Evolutionary conservation across 2,797 vertebrate species (phyloP), one percentile per base, ranked within the genome.

Genomic region (Aulostomus chinensis): DNA sequence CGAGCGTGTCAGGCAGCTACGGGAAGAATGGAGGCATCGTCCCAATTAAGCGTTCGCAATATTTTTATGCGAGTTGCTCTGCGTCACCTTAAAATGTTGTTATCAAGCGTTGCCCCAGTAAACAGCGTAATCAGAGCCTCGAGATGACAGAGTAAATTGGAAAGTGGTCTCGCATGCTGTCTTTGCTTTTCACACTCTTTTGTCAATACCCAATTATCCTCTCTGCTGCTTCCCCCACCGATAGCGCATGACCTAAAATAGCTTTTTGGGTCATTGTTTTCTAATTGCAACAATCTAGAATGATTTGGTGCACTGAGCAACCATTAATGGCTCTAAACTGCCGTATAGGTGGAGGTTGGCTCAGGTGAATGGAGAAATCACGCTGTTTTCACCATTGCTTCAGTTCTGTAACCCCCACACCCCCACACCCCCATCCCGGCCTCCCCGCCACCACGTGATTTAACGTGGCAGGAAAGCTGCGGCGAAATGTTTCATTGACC

Each of bases 191-290:
- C 81, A 61, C 76, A 75, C 72, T 65, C 68, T 82, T 89, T 82
- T 69, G 84, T 91, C 90, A 90, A 92, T 91, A 91, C 66, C 69
- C 83, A 91, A 89, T 91, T 91, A 89, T 88, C 77, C 72, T 82
- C 81, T 80, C 75, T 34, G 68, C 65, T 85, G 81, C 78, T 52
- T 72, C 60, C 65, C 64, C 59, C 67, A 50, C 58, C 58, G 80
- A 84, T 75, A 67, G 77, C 11, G n/a, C 67, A 41, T 17, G 67
- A 74, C 68, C 76, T 80, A 83, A 88, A 91, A 88, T 73, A 86
- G 82, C 60, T 25, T 24, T 12, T 20, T 13, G 36, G 33, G 31
- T 55, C 77, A 78, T 80, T 86, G 80, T 86, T 76, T 86, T 75
- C 63, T 88, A 90, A 89, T 89, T 86, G 84, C 84, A 82, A 81